Percentiles rank a stretch among this genome's conserved stretches.
These are phyloP conservation scores for Rhyacichthys aspro DNA, from an alignment of 2,797 vertebrate species.

Conservation along the genomic window DNA sequence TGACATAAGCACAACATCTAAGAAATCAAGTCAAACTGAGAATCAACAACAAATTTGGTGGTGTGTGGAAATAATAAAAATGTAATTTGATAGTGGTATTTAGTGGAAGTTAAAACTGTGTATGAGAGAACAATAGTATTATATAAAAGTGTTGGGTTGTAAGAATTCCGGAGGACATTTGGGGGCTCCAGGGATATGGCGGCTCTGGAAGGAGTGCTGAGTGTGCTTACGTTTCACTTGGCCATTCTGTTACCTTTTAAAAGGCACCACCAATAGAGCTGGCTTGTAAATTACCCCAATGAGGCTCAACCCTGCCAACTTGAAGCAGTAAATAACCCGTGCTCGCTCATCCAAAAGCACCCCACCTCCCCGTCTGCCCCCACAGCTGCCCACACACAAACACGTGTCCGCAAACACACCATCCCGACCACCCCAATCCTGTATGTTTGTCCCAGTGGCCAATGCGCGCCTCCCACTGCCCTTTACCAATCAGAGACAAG, in stretches of 20 bases:
- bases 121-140: conserved; percentile 38
- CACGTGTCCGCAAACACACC: conserved; percentile 58
- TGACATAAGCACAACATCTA: conserved; percentile 6
- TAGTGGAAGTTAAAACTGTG: conserved; percentile 22
- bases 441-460: conserved; percentile 45
- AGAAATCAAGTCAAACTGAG: conserved; percentile 12
- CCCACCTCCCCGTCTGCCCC: conserved; percentile 22
- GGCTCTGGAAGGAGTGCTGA: conserved; percentile 61
- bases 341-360: conserved; percentile 69
- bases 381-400: conserved; percentile 54
- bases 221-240: conserved; percentile 72
- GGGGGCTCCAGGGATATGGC: conserved; percentile 50
- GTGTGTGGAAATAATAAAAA: conserved; percentile 18
- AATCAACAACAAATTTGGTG: conserved; percentile 17
- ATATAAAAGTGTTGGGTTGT: conserved; percentile 37
- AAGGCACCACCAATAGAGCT: conserved; percentile 75
- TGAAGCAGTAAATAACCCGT: conserved; percentile 77
- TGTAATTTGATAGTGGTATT: conserved; percentile 33
- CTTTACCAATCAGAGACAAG: conserved; percentile 67
- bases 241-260: conserved; percentile 76
- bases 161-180: conserved; percentile 47
- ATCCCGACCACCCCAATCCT: conserved; percentile 47
- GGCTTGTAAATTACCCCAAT: conserved; percentile 78
- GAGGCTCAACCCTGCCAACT: conserved; percentile 76
- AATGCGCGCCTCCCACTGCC: conserved; percentile 60